phyloP scores from a whole-genome alignment of 2,113 vertebrate genomes.

The Elephas maximus region DNA sequence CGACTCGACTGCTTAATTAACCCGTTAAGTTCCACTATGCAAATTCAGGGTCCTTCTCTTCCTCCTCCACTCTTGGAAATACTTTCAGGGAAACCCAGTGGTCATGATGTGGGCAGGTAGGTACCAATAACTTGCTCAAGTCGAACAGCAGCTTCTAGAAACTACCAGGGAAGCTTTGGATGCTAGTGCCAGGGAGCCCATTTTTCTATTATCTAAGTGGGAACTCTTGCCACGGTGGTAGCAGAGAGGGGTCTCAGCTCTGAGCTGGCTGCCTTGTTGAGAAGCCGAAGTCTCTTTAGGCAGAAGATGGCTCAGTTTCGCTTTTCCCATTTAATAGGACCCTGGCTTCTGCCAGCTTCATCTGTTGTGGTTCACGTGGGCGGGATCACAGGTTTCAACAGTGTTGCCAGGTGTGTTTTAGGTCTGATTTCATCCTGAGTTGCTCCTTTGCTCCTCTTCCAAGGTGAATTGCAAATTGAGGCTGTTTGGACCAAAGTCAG shows the following conservation, averaged over 20 bases:
- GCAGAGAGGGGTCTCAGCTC: not conserved
- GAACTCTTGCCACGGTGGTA: not conserved
- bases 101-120: not conserved
- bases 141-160: conserved; percentile 34
- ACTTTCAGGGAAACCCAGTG: not conserved
- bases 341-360: not conserved
- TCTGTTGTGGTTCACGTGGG: conserved; percentile 39
- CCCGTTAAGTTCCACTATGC: not conserved
- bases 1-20: not conserved
- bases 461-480: conserved; percentile 50
- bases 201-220: not conserved
- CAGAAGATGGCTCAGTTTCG: not conserved
- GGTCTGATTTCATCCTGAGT: conserved; percentile 17
- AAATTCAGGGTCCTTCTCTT: not conserved
- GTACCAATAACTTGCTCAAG: not conserved
- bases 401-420: not conserved
- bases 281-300: conserved; percentile 7
- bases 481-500: conserved; percentile 44
- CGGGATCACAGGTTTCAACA: not conserved
- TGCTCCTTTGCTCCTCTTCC: conserved; percentile 63
- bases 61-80: not conserved
- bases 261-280: not conserved
- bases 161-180: not conserved
- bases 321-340: not conserved
- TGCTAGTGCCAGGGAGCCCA: not conserved